Evolutionary conservation across 2,888 invertebrate genomes (phyloP).

Genomic region (Stratiomys singularior): DNA sequence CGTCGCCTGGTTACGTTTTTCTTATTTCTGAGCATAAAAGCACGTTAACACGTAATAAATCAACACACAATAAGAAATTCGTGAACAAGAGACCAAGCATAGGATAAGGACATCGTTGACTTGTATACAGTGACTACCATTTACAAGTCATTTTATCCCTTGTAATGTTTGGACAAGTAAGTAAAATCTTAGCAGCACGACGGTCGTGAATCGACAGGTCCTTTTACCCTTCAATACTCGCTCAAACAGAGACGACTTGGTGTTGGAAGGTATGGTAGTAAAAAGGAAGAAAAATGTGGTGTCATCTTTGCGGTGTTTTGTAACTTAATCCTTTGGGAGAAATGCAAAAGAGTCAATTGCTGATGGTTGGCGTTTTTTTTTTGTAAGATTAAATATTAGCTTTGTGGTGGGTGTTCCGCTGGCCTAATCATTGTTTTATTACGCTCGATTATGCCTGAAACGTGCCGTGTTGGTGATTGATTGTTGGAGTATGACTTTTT

Average conservation of each 20-base stretch:
- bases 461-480: slow-evolving; percentile 2
- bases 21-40: slow-evolving; percentile 14
- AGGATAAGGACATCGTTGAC: slow-evolving; percentile 31
- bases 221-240: slow-evolving; percentile 17
- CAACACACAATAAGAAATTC: slow-evolving; percentile 4
- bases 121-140: slow-evolving; percentile 7
- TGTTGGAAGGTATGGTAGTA: neutral
- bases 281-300: neutral
- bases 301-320: slow-evolving; percentile 9
- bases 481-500: no score
- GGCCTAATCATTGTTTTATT: slow-evolving; percentile 34
- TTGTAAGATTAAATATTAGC: neutral
- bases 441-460: neutral
- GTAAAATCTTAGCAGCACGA: slow-evolving; percentile 20
- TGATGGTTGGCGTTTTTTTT: neutral
- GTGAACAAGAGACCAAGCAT: neutral
- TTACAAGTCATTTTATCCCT: slow-evolving; percentile 38
- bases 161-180: slow-evolving; percentile 31
- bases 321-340: slow-evolving; percentile 31
- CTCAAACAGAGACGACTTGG: neutral
- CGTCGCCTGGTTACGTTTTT: neutral
- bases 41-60: slow-evolving; percentile 42
- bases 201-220: neutral
- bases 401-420: neutral
- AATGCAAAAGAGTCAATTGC: neutral